A percentile compares a stretch with the other conserved stretches of the same genome.
phyloP scores from a whole-genome alignment of 2,113 vertebrate species.

The Erythrolamprus reginae region DNA sequence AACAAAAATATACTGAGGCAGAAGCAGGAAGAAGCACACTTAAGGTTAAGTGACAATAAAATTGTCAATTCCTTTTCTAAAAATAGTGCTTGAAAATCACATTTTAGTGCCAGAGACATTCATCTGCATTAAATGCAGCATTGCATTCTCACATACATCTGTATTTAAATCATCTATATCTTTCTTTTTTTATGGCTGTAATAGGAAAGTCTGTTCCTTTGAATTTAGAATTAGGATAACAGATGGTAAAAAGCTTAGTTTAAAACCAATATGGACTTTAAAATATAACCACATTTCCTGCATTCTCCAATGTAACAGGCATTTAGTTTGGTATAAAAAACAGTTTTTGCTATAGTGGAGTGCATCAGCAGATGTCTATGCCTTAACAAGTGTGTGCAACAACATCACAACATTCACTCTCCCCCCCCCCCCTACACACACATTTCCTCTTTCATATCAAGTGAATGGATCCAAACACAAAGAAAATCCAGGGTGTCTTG shows the following conservation, averaged over 20 bases:
- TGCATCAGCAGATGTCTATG: conserved; percentile 28
- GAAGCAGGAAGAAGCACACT: background rate
- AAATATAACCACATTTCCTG: conserved; percentile 49
- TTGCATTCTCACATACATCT: conserved; percentile 28
- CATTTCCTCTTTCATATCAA: background rate
- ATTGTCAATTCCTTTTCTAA: background rate
- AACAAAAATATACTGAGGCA: background rate
- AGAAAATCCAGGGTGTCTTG: background rate
- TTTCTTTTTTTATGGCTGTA: conserved; percentile 44
- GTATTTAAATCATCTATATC: conserved; percentile 53
- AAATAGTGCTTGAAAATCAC: background rate
- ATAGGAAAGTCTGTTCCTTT: conserved; percentile 33
- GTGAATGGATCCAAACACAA: background rate
- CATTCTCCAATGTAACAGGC: conserved; percentile 42
- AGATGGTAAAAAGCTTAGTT: conserved; percentile 44
- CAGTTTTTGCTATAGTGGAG: conserved; percentile 31
- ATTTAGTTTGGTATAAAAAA: conserved; percentile 49
- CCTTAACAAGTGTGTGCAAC: conserved; percentile 13
- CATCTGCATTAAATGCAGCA: conserved; percentile 9
- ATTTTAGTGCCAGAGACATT: background rate
- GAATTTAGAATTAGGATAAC: conserved; percentile 42
- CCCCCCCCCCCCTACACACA: no score
- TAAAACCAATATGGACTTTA: conserved; percentile 54
- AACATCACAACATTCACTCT: background rate
- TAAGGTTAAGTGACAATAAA: background rate